These are phyloP conservation scores for Picus viridis DNA, from an alignment of 2,797 vertebrate species.

Conservation along the genomic window DNA sequence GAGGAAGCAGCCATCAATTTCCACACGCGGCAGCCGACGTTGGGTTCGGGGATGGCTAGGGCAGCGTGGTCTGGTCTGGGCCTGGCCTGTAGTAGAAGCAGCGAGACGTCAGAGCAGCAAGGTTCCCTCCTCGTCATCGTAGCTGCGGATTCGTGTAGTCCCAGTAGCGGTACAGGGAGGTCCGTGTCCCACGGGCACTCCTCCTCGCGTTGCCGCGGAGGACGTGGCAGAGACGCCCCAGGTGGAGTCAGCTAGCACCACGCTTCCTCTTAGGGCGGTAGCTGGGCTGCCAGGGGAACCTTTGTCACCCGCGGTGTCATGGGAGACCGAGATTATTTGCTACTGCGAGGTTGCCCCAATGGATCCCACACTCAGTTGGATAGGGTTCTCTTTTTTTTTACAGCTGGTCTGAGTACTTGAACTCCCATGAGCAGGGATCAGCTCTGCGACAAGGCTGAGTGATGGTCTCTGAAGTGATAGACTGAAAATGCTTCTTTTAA, in stretches of 20 bases:
- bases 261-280: neutral
- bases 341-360: neutral
- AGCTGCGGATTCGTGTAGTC: no score
- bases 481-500: no score
- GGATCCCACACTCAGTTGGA: rapidly evolving
- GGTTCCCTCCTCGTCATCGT: rapidly evolving
- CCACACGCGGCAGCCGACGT: neutral
- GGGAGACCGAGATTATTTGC: neutral
- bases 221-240: neutral
- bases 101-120: rapidly evolving
- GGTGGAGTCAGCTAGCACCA: neutral
- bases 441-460: neutral
- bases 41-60: neutral
- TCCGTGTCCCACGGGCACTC: neutral
- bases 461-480: no score
- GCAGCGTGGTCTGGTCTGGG: neutral
- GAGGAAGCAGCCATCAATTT: neutral
- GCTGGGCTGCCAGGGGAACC: rapidly evolving
- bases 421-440: rapidly evolving
- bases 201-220: neutral
- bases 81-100: neutral
- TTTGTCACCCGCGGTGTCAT: neutral
- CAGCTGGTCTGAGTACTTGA: rapidly evolving
- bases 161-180: neutral
- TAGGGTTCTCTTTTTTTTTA: neutral